Evolutionary conservation across 1,140 invertebrate genomes (phyloP).

Genomic region (Eulimnadia texana): DNA sequence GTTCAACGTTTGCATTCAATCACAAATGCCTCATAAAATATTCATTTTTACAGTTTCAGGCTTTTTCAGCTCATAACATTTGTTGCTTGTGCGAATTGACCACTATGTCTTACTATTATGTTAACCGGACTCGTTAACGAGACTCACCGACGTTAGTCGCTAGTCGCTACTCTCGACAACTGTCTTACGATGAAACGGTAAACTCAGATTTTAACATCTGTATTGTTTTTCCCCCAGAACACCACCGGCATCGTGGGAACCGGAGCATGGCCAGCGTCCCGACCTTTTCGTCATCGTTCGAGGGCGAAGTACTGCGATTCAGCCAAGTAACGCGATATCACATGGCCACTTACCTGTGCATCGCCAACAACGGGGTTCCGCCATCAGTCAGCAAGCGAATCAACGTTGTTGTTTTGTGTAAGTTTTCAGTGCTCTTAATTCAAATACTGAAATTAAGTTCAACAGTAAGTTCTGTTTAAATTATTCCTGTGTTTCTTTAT

Average conservation of each 20-base stretch:
- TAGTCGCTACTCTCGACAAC: too few species aligned
- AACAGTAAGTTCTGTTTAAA: not conserved
- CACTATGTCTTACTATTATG: too few species aligned
- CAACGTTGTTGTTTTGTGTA: constrained; percentile 66
- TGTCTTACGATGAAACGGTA: too few species aligned
- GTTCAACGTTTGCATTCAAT: too few species aligned
- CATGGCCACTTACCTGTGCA: constrained; percentile 58
- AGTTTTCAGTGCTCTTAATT: constrained; percentile 32
- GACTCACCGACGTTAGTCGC: too few species aligned
- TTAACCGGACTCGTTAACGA: too few species aligned
- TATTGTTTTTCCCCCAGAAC: not conserved
- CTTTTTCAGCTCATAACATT: too few species aligned
- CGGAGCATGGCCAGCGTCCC: not conserved
- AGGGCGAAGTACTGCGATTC: constrained; percentile 57
- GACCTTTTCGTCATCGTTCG: constrained; percentile 13
- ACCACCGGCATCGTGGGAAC: not conserved
- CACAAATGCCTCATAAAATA: too few species aligned
- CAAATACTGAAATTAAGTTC: too few species aligned
- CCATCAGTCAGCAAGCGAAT: constrained; percentile 70
- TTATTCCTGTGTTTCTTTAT: not conserved
- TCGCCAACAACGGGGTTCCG: constrained; percentile 59
- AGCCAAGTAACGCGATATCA: constrained; percentile 42
- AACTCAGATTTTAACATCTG: not conserved
- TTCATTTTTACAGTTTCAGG: too few species aligned
- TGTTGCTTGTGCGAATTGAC: too few species aligned